phyloP scores from a whole-genome alignment of 2,888 invertebrate species.

The Chalcis sispes region DNA sequence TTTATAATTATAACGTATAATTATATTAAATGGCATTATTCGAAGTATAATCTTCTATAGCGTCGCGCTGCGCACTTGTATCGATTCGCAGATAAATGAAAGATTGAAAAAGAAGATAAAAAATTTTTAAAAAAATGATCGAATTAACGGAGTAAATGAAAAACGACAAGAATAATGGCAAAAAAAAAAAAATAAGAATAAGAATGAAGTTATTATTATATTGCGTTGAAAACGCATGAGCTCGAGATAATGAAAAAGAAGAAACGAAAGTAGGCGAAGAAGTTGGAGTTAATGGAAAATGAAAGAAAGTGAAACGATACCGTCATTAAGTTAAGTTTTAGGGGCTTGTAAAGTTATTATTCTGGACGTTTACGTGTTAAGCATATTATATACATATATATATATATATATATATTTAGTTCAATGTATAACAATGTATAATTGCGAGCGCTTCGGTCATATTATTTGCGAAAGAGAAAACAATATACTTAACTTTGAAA shows the following conservation, averaged over 20 bases:
- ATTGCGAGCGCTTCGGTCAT: no score
- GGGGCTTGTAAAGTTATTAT: slow-evolving; percentile 39
- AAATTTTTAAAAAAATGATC: neutral
- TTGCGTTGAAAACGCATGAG: slow-evolving; percentile 46
- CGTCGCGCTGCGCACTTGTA: slow-evolving; percentile 56
- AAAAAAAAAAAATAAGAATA: neutral
- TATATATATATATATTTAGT: neutral
- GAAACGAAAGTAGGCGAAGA: slow-evolving; percentile 40
- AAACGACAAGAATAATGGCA: slow-evolving; percentile 1
- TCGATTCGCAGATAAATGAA: slow-evolving; percentile 60
- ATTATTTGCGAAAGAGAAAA: no score
- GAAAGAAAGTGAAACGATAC: slow-evolving; percentile 4
- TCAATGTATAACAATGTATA: neutral
- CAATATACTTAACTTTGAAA: no score
- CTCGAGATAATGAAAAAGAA: slow-evolving; percentile 32
- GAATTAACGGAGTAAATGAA: neutral
- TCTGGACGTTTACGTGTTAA: neutral
- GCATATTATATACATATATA: no score
- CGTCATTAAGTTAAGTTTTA: slow-evolving; percentile 38
- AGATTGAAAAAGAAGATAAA: slow-evolving; percentile 17
- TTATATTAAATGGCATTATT: slow-evolving; percentile 59
- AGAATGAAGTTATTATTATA: slow-evolving; percentile 52
- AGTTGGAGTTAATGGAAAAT: no score
- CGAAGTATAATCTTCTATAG: slow-evolving; percentile 46
- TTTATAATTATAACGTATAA: slow-evolving; percentile 60